Evolutionary conservation across 2,888 invertebrate species (phyloP).

Genomic region (Amphimallon solstitiale): DNA sequence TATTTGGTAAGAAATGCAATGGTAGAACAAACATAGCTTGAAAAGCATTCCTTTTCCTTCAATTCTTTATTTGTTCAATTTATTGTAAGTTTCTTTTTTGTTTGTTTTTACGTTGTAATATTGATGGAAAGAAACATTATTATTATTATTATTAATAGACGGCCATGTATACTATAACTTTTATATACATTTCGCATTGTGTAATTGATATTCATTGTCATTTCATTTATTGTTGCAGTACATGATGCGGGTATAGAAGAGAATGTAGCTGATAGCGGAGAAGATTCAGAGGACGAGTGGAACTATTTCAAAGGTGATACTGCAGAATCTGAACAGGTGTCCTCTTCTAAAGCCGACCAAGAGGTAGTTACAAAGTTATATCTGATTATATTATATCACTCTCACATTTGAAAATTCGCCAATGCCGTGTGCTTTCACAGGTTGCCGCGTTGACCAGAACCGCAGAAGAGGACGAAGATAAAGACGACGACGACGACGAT

Average conservation of each 20-base stretch:
- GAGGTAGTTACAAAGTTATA: conserved; percentile 50
- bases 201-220: no score
- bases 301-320: conserved; percentile 80
- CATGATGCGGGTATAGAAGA: conserved; percentile 69
- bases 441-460: conserved; percentile 52
- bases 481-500: conserved; percentile 57
- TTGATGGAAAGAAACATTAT: no score
- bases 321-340: conserved; percentile 69
- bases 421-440: conserved; percentile 41
- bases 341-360: conserved; percentile 61
- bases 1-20: no score
- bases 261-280: conserved; percentile 80
- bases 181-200: no score
- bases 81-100: no score
- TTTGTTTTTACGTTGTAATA: no score
- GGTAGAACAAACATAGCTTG: no score
- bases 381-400: background rate
- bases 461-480: conserved; percentile 59
- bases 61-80: no score
- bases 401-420: no score
- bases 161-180: background rate
- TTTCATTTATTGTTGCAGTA: no score
- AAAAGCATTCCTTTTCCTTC: no score
- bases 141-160: background rate
- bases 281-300: conserved; percentile 90